These are phyloP conservation scores for Pyrgilauda ruficollis DNA, from an alignment of 2,113 vertebrate genomes.

Conservation along the genomic window DNA sequence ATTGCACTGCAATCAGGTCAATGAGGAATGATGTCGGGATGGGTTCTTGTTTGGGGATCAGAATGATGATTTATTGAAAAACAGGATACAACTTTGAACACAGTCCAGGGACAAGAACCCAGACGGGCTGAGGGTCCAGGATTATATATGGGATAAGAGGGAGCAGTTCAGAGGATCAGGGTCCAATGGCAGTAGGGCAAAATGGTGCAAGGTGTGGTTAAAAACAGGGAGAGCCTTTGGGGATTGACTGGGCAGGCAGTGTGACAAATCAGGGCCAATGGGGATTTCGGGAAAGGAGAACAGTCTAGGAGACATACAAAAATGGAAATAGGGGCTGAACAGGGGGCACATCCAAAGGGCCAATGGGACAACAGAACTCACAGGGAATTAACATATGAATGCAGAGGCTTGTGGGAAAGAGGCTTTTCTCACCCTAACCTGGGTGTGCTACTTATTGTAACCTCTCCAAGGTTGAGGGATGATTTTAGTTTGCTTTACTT, in stretches of 20 bases:
- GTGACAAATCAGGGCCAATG: not conserved
- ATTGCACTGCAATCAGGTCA: fast-evolving
- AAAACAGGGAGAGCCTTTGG: not conserved
- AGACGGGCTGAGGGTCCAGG: not conserved
- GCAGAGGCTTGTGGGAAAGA: not conserved
- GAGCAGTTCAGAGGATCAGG: not conserved
- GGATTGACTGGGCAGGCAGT: not conserved
- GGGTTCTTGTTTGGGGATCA: not conserved
- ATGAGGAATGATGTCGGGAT: not conserved
- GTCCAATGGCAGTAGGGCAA: not conserved
- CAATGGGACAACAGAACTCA: not conserved
- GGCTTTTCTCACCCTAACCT: not conserved
- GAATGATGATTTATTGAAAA: not conserved
- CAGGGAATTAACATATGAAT: not conserved
- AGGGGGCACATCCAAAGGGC: not conserved
- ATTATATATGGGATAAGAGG: not conserved
- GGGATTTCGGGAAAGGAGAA: not conserved
- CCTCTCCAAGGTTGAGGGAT: not conserved
- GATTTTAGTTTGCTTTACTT: not conserved
- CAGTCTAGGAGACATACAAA: not conserved
- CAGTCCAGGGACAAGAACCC: not conserved
- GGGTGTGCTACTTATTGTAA: not conserved
- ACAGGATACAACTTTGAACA: not conserved
- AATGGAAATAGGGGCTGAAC: not conserved
- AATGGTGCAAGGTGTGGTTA: not conserved